Conservation (phyloP, 2,113 vertebrate genomes). For the Nothocercus julius region DNA sequence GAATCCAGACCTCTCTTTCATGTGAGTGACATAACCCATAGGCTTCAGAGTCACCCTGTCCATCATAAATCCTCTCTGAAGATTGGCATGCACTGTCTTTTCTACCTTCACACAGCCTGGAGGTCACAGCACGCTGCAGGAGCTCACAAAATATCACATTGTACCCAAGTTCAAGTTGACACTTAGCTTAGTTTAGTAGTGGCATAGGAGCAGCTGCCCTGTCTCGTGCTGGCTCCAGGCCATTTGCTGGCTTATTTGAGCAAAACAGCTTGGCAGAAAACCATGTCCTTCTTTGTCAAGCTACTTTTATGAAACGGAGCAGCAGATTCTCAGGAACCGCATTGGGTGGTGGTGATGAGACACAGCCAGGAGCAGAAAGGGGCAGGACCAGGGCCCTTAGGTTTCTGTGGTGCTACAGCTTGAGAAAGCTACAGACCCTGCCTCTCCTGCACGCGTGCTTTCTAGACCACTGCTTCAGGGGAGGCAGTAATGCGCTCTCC, state of each 20-base stretch:
- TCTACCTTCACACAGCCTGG: background rate
- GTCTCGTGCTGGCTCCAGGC: background rate
- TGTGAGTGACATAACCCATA: background rate
- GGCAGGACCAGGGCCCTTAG: background rate
- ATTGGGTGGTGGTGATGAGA: background rate
- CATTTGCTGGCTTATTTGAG: background rate
- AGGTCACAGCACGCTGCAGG: background rate
- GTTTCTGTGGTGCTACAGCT: background rate
- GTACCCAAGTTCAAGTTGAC: background rate
- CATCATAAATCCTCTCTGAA: background rate
- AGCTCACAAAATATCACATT: background rate
- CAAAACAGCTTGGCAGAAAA: background rate
- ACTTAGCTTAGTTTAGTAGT: background rate
- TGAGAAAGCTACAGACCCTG: background rate
- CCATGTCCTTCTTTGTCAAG: background rate
- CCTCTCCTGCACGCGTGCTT: background rate
- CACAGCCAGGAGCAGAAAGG: background rate
- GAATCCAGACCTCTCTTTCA: background rate
- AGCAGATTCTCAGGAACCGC: background rate
- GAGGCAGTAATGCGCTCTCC: background rate
- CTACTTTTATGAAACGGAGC: background rate
- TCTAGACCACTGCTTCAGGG: background rate
- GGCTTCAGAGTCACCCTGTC: background rate
- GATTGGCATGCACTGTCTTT: background rate
- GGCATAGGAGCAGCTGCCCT: background rate